These are phyloP conservation scores for Sarcophaga bullata DNA, from an alignment of 1,140 invertebrate species.

Conservation along the genomic window DNA sequence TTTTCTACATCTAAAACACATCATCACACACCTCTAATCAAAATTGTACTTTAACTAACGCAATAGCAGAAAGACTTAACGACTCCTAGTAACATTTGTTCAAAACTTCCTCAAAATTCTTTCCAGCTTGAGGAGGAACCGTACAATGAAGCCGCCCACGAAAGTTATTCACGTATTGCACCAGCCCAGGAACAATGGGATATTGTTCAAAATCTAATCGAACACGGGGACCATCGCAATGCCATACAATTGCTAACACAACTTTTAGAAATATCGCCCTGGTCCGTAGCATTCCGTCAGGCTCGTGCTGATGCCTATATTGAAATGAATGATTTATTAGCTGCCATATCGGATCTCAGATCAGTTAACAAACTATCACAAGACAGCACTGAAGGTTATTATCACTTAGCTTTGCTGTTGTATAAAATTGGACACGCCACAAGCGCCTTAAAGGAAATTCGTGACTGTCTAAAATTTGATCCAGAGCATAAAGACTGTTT, in stretches of 20 bases:
- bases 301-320: slow-evolving; percentile 88
- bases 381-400: slow-evolving; percentile 92
- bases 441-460: slow-evolving; percentile 90
- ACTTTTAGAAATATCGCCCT: slow-evolving; percentile 89
- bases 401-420: slow-evolving; percentile 83
- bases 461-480: slow-evolving; percentile 97
- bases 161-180: slow-evolving; percentile 73
- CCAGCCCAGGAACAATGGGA: slow-evolving; percentile 75
- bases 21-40: background rate
- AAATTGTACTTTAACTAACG: background rate
- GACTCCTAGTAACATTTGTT: too few species aligned
- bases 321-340: slow-evolving; percentile 79
- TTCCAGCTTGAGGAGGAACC: slow-evolving; percentile 70
- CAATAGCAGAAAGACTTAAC: too few species aligned
- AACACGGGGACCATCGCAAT: slow-evolving; percentile 74
- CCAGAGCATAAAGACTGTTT: slow-evolving; percentile 97
- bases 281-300: slow-evolving; percentile 85
- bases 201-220: slow-evolving; percentile 74
- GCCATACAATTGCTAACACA: slow-evolving; percentile 78
- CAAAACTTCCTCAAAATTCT: background rate
- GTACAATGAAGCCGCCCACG: slow-evolving; percentile 79
- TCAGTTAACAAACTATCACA: slow-evolving; percentile 88
- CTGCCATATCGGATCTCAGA: slow-evolving; percentile 91
- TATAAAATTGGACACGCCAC: slow-evolving; percentile 93
- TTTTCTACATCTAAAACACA: background rate